phyloP scores from a whole-genome alignment of 1,140 invertebrate genomes.

The Rhagoletis pomonella region DNA sequence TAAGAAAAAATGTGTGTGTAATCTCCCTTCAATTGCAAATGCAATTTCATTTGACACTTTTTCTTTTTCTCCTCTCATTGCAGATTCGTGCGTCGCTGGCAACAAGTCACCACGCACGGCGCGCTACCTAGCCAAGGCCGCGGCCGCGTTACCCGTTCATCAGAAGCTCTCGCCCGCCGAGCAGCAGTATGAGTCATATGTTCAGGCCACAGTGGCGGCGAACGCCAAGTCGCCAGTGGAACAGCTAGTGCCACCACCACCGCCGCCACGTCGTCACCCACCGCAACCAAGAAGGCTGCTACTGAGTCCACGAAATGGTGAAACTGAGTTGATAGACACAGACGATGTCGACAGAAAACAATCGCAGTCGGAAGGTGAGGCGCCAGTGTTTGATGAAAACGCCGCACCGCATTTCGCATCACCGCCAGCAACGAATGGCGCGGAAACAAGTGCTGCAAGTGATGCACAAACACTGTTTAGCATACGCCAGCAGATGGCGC shows the following conservation, averaged over 20 bases:
- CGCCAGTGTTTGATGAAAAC: neutral
- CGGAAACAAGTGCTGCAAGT: constrained; percentile 58
- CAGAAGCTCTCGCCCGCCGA: constrained; percentile 69
- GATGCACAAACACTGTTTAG: constrained; percentile 69
- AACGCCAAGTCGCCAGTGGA: constrained; percentile 72
- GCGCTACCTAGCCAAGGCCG: constrained; percentile 62
- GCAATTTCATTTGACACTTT: neutral
- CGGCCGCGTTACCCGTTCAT: constrained; percentile 64
- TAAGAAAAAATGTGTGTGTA: neutral
- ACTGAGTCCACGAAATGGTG: constrained; percentile 20
- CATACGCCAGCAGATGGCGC: constrained; percentile 79
- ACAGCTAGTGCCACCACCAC: constrained; percentile 66
- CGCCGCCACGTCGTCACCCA: constrained; percentile 65
- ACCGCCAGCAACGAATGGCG: neutral
- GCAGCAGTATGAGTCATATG: constrained; percentile 72
- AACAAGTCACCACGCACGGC: constrained; percentile 67
- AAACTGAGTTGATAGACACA: neutral
- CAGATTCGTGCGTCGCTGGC: constrained; percentile 70
- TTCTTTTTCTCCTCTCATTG: neutral
- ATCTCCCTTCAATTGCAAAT: too few species aligned
- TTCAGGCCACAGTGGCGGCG: constrained; percentile 70
- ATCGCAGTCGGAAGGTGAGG: neutral
- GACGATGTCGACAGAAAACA: neutral
- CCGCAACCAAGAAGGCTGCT: constrained; percentile 57
- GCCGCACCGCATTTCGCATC: neutral